Evolutionary conservation across 2,113 vertebrate genomes (phyloP).

Genomic region (Atlantisia rogersi): DNA sequence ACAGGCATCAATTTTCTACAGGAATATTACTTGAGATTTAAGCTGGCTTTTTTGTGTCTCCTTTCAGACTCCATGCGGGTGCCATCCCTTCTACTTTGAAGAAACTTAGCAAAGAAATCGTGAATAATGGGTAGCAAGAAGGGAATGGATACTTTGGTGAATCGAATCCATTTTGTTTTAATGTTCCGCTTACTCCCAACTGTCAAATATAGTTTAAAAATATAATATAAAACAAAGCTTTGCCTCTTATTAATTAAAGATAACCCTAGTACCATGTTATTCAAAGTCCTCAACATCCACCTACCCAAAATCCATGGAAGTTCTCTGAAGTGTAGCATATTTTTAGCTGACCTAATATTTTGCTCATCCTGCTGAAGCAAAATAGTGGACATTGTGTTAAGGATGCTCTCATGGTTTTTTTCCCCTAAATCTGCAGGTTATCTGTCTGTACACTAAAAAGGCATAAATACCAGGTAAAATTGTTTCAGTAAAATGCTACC

Average conservation of each 20-base stretch:
- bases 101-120: not conserved
- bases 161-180: not conserved
- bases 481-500: not conserved
- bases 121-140: not conserved
- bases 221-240: conserved; percentile 3
- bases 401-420: not conserved
- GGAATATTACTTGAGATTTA: not conserved
- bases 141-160: not conserved
- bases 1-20: not conserved
- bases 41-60: not conserved
- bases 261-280: not conserved
- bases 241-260: conserved; percentile 25
- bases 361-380: not conserved
- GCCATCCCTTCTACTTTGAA: not conserved
- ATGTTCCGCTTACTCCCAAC: not conserved
- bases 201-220: not conserved
- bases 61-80: not conserved
- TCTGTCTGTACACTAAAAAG: not conserved
- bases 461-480: not conserved
- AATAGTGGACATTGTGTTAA: not conserved
- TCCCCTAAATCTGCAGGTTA: not conserved
- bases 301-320: not conserved
- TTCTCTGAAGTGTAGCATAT: not conserved
- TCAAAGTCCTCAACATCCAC: not conserved
- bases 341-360: not conserved